Conservation (phyloP, 2,113 vertebrate species). For the Ceyx melanurus region DNA sequence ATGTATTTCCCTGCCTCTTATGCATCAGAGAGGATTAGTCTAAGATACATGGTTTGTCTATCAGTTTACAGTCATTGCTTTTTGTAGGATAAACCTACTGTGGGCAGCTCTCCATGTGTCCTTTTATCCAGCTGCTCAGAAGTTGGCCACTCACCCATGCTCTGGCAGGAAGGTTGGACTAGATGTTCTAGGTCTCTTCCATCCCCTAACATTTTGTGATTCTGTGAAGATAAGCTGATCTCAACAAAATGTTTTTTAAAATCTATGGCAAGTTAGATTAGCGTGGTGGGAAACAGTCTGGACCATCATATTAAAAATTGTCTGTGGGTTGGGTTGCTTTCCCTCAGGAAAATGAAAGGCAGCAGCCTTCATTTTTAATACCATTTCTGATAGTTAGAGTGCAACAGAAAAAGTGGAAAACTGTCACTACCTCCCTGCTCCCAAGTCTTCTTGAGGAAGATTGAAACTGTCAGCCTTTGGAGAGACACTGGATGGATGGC, state of each 20-base stretch:
- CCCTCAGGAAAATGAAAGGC: not conserved
- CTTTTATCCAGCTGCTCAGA: not conserved
- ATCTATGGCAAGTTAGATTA: not conserved
- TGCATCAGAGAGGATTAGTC: not conserved
- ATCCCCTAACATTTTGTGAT: too few species aligned
- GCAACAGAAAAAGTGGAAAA: not conserved
- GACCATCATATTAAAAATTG: not conserved
- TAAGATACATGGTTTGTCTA: rapidly evolving
- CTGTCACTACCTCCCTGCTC: not conserved
- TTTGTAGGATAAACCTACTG: not conserved
- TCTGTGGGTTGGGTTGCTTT: not conserved
- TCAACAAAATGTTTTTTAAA: not conserved
- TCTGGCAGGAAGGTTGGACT: too few species aligned
- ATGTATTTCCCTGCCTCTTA: not conserved
- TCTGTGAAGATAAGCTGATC: not conserved
- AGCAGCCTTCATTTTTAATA: not conserved
- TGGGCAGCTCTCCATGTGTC: not conserved
- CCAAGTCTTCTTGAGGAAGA: not conserved
- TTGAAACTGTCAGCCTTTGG: not conserved
- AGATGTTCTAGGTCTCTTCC: too few species aligned
- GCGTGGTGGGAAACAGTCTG: not conserved
- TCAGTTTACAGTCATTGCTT: not conserved
- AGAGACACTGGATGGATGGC: not conserved
- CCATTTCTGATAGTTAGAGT: not conserved
- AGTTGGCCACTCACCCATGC: not conserved